Evolutionary conservation across 2,797 vertebrate species (phyloP).

Genomic region (Anguilla marmorata): DNA sequence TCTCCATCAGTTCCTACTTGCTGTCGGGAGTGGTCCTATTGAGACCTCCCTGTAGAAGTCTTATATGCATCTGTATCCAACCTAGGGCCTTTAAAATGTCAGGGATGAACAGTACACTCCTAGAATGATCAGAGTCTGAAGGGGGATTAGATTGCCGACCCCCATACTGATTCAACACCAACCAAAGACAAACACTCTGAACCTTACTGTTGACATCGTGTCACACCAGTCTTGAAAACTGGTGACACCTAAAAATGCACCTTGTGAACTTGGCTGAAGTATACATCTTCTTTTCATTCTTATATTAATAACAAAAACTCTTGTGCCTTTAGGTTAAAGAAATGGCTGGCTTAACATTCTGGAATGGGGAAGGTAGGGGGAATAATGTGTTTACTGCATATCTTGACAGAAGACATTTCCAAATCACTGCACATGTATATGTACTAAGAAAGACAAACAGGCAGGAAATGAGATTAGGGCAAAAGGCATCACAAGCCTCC

Average conservation of each 20-base stretch:
- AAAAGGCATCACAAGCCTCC: slow-evolving; percentile 7
- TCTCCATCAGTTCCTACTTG: no score
- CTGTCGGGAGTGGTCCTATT: no score
- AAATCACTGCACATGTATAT: slow-evolving; percentile 12
- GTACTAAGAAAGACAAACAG: slow-evolving; percentile 11
- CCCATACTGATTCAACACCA: not conserved
- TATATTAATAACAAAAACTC: not conserved
- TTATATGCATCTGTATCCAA: no score
- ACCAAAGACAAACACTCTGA: not conserved
- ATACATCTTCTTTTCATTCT: not conserved
- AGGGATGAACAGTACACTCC: not conserved
- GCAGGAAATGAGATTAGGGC: slow-evolving; percentile 20
- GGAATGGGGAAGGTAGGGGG: not conserved
- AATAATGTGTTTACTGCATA: not conserved
- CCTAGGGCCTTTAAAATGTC: not conserved
- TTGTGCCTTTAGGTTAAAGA: not conserved
- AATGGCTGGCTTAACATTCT: not conserved
- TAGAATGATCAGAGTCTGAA: not conserved
- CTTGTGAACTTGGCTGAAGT: not conserved
- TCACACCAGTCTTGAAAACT: not conserved
- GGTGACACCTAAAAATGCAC: not conserved
- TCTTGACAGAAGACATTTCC: not conserved
- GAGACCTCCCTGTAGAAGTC: no score
- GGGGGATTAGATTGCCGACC: not conserved
- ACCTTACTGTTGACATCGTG: not conserved